A percentile compares a stretch with the other conserved stretches of the same genome.
phyloP scores from a whole-genome alignment of 2,888 invertebrate species.

The Acronicta leporina region DNA sequence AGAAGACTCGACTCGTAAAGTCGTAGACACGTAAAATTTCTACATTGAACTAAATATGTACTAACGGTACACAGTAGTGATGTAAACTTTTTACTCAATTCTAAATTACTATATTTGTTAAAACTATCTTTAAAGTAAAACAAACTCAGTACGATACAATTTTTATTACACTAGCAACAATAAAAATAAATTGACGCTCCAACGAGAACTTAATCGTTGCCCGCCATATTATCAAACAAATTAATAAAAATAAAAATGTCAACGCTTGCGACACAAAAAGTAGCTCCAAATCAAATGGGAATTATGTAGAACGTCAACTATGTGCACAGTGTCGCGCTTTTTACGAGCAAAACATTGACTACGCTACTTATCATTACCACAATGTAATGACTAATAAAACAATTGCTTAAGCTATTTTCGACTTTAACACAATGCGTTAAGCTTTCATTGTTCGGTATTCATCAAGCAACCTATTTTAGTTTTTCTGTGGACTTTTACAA shows the following conservation, averaged over 20 bases:
- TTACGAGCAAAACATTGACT: constrained; percentile 84
- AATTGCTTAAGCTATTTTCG: constrained; percentile 34
- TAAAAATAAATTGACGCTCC: constrained; percentile 57
- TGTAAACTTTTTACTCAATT: background rate
- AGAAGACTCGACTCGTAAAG: too few species aligned
- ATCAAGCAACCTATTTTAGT: constrained; percentile 63
- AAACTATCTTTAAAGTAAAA: constrained; percentile 31
- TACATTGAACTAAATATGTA: background rate
- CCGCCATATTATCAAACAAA: constrained; percentile 72
- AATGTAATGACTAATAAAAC: constrained; percentile 51
- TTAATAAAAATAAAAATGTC: constrained; percentile 86
- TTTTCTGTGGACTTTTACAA: constrained; percentile 63
- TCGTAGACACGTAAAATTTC: too few species aligned
- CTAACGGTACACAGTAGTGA: too few species aligned
- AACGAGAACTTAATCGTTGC: constrained; percentile 56
- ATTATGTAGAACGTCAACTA: constrained; percentile 84
- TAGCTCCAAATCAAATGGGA: constrained; percentile 78
- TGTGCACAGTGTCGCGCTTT: constrained; percentile 80
- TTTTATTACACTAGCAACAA: constrained; percentile 52
- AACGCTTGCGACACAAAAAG: constrained; percentile 68
- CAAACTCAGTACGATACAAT: constrained; percentile 45
- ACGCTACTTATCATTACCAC: constrained; percentile 64
- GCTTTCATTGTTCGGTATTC: constrained; percentile 53
- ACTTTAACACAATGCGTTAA: constrained; percentile 56
- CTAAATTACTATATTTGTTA: constrained; percentile 6